Evolutionary conservation across 1,140 invertebrate species (phyloP).

Genomic region (Neocloeon triangulifer): DNA sequence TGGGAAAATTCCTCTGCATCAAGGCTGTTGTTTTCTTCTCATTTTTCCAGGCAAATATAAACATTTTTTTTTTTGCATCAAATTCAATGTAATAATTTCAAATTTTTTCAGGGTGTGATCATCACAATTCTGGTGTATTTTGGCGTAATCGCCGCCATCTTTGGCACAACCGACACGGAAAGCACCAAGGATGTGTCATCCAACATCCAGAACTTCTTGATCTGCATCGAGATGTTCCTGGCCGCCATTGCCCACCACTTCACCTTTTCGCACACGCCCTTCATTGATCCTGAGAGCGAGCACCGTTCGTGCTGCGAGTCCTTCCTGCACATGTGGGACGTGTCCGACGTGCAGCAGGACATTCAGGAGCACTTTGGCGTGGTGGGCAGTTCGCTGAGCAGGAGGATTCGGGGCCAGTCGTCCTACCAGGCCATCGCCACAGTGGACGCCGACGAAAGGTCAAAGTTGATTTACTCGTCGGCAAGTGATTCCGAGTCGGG

Average conservation of each 20-base stretch:
- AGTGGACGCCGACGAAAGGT: no score
- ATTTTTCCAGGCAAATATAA: slow-evolving; percentile 64
- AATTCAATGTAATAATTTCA: not conserved
- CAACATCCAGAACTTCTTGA: slow-evolving; percentile 76
- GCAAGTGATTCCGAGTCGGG: no score
- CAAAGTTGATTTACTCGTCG: no score
- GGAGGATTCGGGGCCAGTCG: slow-evolving; percentile 41
- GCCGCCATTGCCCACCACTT: slow-evolving; percentile 88
- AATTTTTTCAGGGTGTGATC: slow-evolving; percentile 63
- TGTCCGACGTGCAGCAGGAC: slow-evolving; percentile 79
- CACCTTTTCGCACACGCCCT: slow-evolving; percentile 81
- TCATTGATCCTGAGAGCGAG: slow-evolving; percentile 27
- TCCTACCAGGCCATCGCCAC: slow-evolving; percentile 24
- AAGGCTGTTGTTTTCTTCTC: slow-evolving; percentile 96
- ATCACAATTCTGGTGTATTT: slow-evolving; percentile 70
- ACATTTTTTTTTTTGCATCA: not conserved
- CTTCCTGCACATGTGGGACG: slow-evolving; percentile 71
- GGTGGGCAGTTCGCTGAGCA: slow-evolving; percentile 50
- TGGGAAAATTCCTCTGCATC: slow-evolving; percentile 93
- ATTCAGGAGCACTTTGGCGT: slow-evolving; percentile 79
- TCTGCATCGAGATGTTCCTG: slow-evolving; percentile 95
- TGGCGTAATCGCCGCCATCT: slow-evolving; percentile 43
- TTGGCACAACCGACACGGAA: slow-evolving; percentile 35
- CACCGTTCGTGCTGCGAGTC: slow-evolving; percentile 32
- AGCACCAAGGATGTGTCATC: slow-evolving; percentile 45